phyloP scores from a whole-genome alignment of 2,888 invertebrate species.

The Dasypolia templi region DNA sequence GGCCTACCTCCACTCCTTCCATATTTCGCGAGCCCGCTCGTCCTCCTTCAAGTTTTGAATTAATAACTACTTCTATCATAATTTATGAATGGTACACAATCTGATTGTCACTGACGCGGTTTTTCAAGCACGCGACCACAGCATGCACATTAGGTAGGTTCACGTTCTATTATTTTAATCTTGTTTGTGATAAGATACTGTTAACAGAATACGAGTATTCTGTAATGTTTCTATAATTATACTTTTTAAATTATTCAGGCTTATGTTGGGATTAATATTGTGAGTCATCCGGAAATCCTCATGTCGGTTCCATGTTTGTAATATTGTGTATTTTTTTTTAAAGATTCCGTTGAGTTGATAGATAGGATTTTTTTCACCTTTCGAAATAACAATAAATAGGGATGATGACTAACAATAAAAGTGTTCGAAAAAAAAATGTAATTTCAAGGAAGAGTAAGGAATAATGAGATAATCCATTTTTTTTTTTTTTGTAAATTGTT shows the following conservation, averaged over 20 bases:
- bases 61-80: conserved; percentile 12
- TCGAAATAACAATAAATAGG: no score
- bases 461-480: no score
- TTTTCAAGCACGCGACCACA: conserved; percentile 24
- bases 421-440: no score
- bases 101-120: conserved; percentile 18
- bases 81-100: conserved; percentile 47
- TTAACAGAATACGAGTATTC: conserved; percentile 13
- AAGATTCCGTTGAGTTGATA: not conserved
- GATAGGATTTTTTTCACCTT: not conserved
- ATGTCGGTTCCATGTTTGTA: not conserved
- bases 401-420: no score
- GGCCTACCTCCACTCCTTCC: not conserved
- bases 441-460: no score
- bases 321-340: not conserved
- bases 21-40: not conserved
- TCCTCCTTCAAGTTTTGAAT: not conserved
- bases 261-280: conserved; percentile 7
- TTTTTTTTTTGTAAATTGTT: no score
- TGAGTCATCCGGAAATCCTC: conserved; percentile 46
- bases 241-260: conserved; percentile 5
- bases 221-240: conserved; percentile 23
- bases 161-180: conserved; percentile 45
- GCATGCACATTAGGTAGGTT: conserved; percentile 22
- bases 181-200: conserved; percentile 16